Evolutionary conservation across 2,888 invertebrate genomes (phyloP).

Genomic region (Hirtodrosophila trivittata): DNA sequence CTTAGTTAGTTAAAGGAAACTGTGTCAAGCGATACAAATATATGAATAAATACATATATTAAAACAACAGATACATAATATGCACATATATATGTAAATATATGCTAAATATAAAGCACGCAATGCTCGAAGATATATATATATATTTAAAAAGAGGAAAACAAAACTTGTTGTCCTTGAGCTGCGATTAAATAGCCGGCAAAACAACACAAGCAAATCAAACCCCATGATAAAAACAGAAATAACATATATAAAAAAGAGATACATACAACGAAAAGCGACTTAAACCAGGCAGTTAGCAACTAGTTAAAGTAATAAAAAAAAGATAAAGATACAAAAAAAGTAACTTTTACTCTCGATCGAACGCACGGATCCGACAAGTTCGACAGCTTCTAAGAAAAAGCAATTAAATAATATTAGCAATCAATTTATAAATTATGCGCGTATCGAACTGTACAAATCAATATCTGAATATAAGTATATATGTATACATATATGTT

Average conservation of each 20-base stretch:
- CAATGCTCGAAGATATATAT: no score
- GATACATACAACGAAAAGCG: neutral
- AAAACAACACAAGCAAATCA: slow-evolving; percentile 50
- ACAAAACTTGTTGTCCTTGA: slow-evolving; percentile 70
- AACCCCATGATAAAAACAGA: slow-evolving; percentile 18
- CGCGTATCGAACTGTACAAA: slow-evolving; percentile 23
- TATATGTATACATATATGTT: neutral
- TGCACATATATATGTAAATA: slow-evolving; percentile 48
- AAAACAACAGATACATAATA: slow-evolving; percentile 30
- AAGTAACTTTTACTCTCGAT: slow-evolving; percentile 67
- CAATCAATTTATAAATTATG: slow-evolving; percentile 44
- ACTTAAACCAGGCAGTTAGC: slow-evolving; percentile 41
- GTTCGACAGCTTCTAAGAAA: slow-evolving; percentile 44
- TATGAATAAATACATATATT: slow-evolving; percentile 3
- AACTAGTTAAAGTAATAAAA: slow-evolving; percentile 65
- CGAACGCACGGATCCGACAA: slow-evolving; percentile 14
- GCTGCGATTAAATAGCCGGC: slow-evolving; percentile 52
- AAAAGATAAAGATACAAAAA: no score
- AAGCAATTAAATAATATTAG: slow-evolving; percentile 37
- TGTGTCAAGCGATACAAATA: slow-evolving; percentile 21
- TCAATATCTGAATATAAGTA: slow-evolving; percentile 2
- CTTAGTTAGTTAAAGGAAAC: slow-evolving; percentile 7
- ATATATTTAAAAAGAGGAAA: slow-evolving; percentile 24
- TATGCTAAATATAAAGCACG: slow-evolving; percentile 64
- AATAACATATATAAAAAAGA: no score